Base-by-base conservation (phyloP, 2,888 invertebrate genomes). In the Ormyrus thymus region DNA sequence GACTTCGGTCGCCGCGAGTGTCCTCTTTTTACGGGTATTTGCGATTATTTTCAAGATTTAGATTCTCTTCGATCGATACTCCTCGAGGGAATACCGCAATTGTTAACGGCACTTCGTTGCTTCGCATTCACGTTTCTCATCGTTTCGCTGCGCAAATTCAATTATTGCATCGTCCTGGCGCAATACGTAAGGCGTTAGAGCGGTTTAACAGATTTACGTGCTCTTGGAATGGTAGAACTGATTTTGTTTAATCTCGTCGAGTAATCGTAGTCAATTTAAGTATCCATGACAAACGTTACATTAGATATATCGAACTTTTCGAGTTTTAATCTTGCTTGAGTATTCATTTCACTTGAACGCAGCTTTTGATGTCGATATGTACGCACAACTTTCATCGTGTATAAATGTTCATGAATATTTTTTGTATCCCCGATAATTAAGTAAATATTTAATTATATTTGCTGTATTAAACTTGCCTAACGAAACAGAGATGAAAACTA, bases 271-370 rank as follows among this genome's bases (percentile, higher is more conserved):
- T 75, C 71, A 59, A 59, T 58, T 78, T 71, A 58, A 75, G 64
- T 62, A 71, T 71, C 75, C 79, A 79, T 79, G 79, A 79, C 75
- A 75, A 75, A 61, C 55, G 48, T 50, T 70, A 48, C 61, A 29
- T 29, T 4, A 79, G 74, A 75, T 75, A 71, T 66, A 66, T 66
- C 4, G 43, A 64, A 56, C 13, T 50, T 64, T 68, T 56, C 11
- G 66, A 55, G 8, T 69, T 70, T 65, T 74, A 43, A 65, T 59
- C 53, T 61, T 8, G 3, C 10, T 58, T 43, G 10, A 66, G 58
- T 43, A 62, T 59, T 51, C n/a, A 70, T 65, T 65, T 70, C 46
- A 55, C 46, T 6, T 51, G 45, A 58, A 56, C 53, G 43, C 43
- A 72, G 78, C 15, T 78, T 50, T 56, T 66, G 46, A 68, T 61